Evolutionary conservation across 2,888 invertebrate genomes (phyloP).

Genomic region (Meloe dianella): DNA sequence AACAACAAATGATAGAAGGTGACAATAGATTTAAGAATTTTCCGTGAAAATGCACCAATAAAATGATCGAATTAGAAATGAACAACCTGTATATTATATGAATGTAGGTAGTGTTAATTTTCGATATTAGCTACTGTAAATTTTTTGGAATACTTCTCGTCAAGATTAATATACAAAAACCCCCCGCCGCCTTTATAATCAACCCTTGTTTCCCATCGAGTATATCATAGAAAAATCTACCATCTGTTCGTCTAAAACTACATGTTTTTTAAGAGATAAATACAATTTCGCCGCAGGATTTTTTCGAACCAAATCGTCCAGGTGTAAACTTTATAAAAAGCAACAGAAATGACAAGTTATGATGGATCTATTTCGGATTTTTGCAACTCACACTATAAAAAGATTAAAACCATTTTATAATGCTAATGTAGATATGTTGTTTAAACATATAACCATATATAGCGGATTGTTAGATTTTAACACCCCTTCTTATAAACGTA

Average conservation of each 20-base stretch:
- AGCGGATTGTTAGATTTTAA: constrained; percentile 56
- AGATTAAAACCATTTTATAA: constrained; percentile 47
- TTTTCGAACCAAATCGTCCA: constrained; percentile 47
- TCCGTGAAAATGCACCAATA: too few relatives aligned
- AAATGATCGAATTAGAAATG: too few relatives aligned
- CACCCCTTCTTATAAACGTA: constrained; percentile 36
- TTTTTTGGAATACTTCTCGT: too few relatives aligned
- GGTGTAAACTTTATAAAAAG: constrained; percentile 45
- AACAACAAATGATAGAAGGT: too few relatives aligned
- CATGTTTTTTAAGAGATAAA: constrained; percentile 47
- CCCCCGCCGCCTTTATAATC: not conserved
- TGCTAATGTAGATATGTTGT: constrained; percentile 56
- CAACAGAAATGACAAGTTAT: constrained; percentile 51
- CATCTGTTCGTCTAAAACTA: constrained; percentile 51
- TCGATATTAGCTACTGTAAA: too few relatives aligned
- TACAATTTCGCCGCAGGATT: constrained; percentile 52
- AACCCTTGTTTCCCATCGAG: constrained; percentile 6
- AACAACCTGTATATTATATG: too few relatives aligned
- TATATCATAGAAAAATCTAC: constrained; percentile 32
- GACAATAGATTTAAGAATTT: too few relatives aligned
- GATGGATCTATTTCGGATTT: constrained; percentile 51
- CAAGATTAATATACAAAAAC: constrained; percentile 15
- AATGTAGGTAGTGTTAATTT: too few relatives aligned
- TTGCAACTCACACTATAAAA: constrained; percentile 33
- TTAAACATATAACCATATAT: constrained; percentile 48